Base-by-base conservation (phyloP, 1,140 invertebrate genomes). In the Acromyrmex echinatior region DNA sequence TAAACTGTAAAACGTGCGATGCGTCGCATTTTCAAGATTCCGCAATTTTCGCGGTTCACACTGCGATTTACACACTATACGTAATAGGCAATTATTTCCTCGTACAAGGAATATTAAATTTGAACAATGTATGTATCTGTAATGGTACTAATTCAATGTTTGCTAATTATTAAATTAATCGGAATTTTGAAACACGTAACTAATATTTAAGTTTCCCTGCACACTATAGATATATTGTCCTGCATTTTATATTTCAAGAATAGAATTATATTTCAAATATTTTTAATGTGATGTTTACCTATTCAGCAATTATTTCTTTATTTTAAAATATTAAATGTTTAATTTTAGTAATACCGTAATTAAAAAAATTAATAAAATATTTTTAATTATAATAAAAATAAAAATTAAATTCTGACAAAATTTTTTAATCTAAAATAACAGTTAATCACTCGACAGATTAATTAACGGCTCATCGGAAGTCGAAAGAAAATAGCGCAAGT, bases 21-120 rank as follows among this genome's bases (percentile, higher is more conserved):
- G 2, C 4, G 51, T 39, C 49, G 51, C 14, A 81, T 81, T 56
- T 71, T 58, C 65, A 28, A 14, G 31, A 71, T 81, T 56, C 49
- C 31, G 21, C 65, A 31, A 81, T 71, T 71, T 71, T 81, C 21
- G 51, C 31, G 10, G 25, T 51, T 35, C 18, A n/a, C 28, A n/a
- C 12, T 14, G 16, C 39, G 3, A 45, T 3, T 39, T 39, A 51
- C 49, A 0, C 35, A 39, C 9, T 31, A 12, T 21, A 14, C 21
- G 14, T 14, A 68, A 7, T 35, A n/a, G 35, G 58, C 35, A 63
- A 78, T 35, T 74, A 58, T 74, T 56, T 18, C 12, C 16, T 78
- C n/a, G 21, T 18, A 45, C 6, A 31, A 76, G 16, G 12, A 74
- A 56, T 63, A 31, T 45, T 58, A n/a, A 2, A 51, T 73, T n/a